Percentiles rank a stretch among this genome's conserved stretches.
phyloP scores from a whole-genome alignment of 1,140 invertebrate genomes.

The Drosophila grimshawi region DNA sequence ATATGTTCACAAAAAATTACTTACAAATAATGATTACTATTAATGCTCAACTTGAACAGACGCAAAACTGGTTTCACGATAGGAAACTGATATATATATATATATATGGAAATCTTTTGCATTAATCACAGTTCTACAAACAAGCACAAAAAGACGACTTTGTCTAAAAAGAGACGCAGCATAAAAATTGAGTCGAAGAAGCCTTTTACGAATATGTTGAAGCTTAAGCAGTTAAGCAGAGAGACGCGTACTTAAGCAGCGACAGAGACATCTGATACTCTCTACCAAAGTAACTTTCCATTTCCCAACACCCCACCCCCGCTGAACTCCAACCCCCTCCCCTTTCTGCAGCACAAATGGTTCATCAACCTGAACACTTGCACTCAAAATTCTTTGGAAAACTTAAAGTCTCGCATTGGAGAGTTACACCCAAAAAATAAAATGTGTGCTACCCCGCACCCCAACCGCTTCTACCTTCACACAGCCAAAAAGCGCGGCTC shows the following conservation, averaged over 20 bases:
- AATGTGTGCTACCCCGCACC: conserved; percentile 21
- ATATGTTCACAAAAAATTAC: too few species aligned
- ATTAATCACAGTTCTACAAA: conserved; percentile 2
- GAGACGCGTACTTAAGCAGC: background rate
- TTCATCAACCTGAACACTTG: conserved; percentile 62
- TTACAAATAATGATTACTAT: too few species aligned
- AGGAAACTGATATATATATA: background rate
- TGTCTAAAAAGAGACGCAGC: background rate
- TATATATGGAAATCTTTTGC: background rate
- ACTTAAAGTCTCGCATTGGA: conserved; percentile 42
- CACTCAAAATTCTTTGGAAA: conserved; percentile 38
- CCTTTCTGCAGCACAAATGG: conserved; percentile 22
- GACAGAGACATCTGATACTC: conserved; percentile 20
- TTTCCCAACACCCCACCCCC: background rate
- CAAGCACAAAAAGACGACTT: background rate
- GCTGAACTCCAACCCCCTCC: too few species aligned
- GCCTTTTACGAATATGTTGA: conserved; percentile 1
- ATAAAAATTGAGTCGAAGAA: conserved; percentile 20
- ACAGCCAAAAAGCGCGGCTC: background rate
- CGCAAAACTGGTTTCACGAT: too few species aligned
- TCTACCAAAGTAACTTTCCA: background rate
- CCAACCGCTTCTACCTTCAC: background rate
- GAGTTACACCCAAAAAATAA: conserved; percentile 10
- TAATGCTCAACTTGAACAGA: too few species aligned
- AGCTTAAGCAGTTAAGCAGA: conserved; percentile 13